Base-by-base conservation (phyloP, 2,113 vertebrate genomes). In the Paratilapia polleni region DNA sequence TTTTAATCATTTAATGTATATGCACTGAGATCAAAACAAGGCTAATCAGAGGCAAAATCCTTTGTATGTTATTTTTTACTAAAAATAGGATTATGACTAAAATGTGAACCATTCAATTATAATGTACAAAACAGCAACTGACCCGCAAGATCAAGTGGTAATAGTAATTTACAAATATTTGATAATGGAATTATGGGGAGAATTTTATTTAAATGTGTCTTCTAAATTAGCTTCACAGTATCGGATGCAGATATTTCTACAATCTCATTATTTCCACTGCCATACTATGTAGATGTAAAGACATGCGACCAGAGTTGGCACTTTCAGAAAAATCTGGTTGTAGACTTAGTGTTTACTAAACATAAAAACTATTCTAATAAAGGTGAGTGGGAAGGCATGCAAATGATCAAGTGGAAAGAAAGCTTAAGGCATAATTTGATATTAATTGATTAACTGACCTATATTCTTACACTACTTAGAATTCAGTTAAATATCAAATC, bases 401-500 rank as follows among this genome's bases (percentile, higher is more conserved):
- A 49, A 8, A 70, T 26, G 43, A 70, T 26, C 66, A 49, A 20
- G 43, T 52, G 66, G 3, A 2, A 0, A 52, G 31, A 73, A 52
- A 52, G 10, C 17, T 73, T 28, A 52, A 73, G 43, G 66, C 24
- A 52, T 52, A 73, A 52, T 52, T 73, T 4, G 1, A 52, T 73
- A 73, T 28, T 70, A 52, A 73, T 19, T 31, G 17, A 73, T 52
- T 28, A 75, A 52, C 26, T 52, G 22, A 59, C 38, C 19, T 31
- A 34, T n/a, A 73, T 22, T 20, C n/a, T 38, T 15, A 13, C 17
- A 12, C 17, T 58, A 31, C 24, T 61, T 52, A 15, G 14, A 75
- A 62, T 38, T 62, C 22, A 62, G 8, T 82, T 54, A 62, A 75
- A 56, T 64, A 79, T 63, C 20, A 64, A 64, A 24, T 64, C n/a